phyloP scores from a whole-genome alignment of 2,797 vertebrate genomes.

The Lutjanus campechanus region DNA sequence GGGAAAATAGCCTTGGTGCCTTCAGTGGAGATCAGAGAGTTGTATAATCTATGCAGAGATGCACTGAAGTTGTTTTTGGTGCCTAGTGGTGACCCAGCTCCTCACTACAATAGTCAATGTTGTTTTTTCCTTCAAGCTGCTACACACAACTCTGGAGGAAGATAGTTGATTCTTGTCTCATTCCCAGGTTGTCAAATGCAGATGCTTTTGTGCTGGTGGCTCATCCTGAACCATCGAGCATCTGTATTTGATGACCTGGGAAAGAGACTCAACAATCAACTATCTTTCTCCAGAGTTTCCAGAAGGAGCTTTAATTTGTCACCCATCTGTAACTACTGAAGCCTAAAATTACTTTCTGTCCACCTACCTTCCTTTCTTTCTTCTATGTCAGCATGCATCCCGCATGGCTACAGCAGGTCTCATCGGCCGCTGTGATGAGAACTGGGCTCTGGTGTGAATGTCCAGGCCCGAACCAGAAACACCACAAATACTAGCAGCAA shows the following conservation, averaged over 20 bases:
- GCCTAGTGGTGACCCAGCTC: too few relatives aligned
- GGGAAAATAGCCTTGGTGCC: neutral
- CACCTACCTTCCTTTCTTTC: neutral
- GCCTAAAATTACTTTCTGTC: conserved; percentile 11
- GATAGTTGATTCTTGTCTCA: too few relatives aligned
- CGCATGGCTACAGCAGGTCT: neutral
- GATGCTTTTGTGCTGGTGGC: too few relatives aligned
- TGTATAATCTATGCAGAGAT: neutral
- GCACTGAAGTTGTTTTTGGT: neutral
- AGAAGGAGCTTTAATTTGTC: conserved; percentile 4
- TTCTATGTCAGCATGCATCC: neutral
- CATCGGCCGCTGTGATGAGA: conserved; percentile 12
- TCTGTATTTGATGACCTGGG: too few relatives aligned
- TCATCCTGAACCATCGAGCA: too few relatives aligned
- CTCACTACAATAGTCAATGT: too few relatives aligned
- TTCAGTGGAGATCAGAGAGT: neutral
- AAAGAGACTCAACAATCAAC: too few relatives aligned
- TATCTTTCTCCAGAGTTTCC: too few relatives aligned
- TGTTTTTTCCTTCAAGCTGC: too few relatives aligned
- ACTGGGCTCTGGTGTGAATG: conserved; percentile 8
- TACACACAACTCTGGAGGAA: too few relatives aligned
- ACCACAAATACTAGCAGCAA: neutral
- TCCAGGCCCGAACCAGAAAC: neutral
- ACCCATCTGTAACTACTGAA: conserved; percentile 7
- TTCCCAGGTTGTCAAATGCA: too few relatives aligned